Evolutionary conservation across 2,888 invertebrate genomes (phyloP).

Genomic region (Colostygia pectinataria): DNA sequence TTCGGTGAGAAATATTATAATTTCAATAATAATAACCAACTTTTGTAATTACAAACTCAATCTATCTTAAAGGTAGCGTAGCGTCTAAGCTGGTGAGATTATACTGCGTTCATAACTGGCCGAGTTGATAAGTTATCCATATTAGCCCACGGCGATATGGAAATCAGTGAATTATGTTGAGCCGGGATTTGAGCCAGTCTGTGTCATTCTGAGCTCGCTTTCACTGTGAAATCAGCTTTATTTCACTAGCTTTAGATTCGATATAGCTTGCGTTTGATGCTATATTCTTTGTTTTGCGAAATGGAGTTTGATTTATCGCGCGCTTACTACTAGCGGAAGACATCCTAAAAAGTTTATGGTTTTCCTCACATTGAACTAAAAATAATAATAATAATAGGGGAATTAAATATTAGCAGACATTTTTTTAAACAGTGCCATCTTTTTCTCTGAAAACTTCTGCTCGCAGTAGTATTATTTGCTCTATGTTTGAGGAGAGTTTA

Average conservation of each 20-base stretch:
- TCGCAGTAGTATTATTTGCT: conserved; percentile 6
- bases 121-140: conserved; percentile 43
- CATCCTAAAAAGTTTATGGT: too few species aligned
- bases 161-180: conserved; percentile 59
- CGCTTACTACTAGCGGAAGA: too few species aligned
- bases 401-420: too few species aligned
- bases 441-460: background rate
- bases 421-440: background rate
- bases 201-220: conserved; percentile 5
- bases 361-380: too few species aligned
- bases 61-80: conserved; percentile 17
- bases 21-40: conserved; percentile 15
- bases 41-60: conserved; percentile 22
- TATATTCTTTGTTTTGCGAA: too few species aligned
- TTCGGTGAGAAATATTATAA: background rate
- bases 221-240: conserved; percentile 6
- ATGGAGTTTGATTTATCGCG: too few species aligned
- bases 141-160: conserved; percentile 41
- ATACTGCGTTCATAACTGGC: conserved; percentile 29
- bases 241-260: background rate
- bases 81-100: conserved; percentile 22
- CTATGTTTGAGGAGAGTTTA: conserved; percentile 18
- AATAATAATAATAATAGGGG: too few species aligned
- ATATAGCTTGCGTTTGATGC: background rate
- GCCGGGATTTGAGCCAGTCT: conserved; percentile 43